Evolutionary conservation across 2,113 vertebrate species (phyloP).

Genomic region (Phasianus colchicus): DNA sequence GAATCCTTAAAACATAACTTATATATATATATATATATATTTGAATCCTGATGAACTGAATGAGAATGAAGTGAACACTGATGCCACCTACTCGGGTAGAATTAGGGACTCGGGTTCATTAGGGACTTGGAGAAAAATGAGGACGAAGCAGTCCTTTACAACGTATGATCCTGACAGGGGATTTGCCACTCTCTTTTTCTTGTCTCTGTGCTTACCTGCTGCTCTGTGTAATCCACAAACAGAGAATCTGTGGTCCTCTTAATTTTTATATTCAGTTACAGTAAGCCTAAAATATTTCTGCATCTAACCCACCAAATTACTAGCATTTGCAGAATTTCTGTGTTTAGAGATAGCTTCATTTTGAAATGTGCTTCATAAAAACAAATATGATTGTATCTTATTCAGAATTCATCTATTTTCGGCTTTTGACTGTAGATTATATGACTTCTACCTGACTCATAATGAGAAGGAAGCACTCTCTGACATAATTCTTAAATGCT

Average conservation of each 20-base stretch:
- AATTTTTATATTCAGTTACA: neutral
- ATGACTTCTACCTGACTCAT: neutral
- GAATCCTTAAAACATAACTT: neutral
- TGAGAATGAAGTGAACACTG: neutral
- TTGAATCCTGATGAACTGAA: neutral
- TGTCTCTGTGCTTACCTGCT: neutral
- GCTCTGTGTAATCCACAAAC: neutral
- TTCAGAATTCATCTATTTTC: neutral
- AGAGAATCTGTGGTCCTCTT: neutral
- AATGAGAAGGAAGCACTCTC: neutral
- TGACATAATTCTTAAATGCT: constrained; percentile 15
- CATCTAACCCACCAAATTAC: neutral
- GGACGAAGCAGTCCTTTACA: neutral
- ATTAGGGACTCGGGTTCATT: neutral
- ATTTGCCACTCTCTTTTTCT: neutral
- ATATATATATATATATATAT: neutral
- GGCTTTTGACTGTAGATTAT: neutral
- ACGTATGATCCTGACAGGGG: neutral
- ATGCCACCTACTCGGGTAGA: neutral
- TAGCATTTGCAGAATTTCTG: neutral
- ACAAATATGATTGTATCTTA: neutral
- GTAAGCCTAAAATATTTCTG: neutral
- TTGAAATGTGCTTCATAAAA: constrained; percentile 36
- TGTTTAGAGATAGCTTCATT: neutral
- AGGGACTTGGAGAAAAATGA: neutral